Evolutionary conservation across 1,140 invertebrate species (phyloP), one percentile per base, ranked within the genome.

Genomic region (Oreohelix idahoensis): DNA sequence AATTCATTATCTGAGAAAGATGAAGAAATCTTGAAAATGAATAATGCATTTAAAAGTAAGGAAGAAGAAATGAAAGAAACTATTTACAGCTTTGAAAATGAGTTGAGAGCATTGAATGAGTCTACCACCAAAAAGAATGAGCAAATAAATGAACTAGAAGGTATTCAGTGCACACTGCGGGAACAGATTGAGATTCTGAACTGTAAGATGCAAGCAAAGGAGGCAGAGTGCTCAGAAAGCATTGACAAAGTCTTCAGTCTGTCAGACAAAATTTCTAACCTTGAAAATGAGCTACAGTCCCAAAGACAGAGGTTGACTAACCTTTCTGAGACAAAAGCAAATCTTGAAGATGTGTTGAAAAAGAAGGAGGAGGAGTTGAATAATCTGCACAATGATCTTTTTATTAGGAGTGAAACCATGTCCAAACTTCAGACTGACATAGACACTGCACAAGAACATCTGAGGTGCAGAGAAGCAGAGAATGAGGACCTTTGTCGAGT

Each of bases 111-210:
- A n/a, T 32, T 71, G 69, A 71, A 71, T 4, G 69, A 35, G 32
- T 71, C 69, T 35, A 39, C 32, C 5, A 13, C 4, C 2, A n/a
- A 76, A 42, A 39, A 76, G n/a, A 23, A 17, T 4, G n/a, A 76
- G 42, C n/a, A 76, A 23, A 76, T 42, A 35, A 76, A 76, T 35
- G 35, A 4, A n/a, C 13, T 32, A 35, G 35, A 51, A 51, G 29
- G 15, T 32, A 13, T 45, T n/a, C 32, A 53, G 45, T 26, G 45
- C 32, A 58, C 10, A 53, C 71, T 10, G 38, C 1, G 11, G 29
- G n/a, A 49, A 74, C 36, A 74, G 38, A n/a, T 74, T 39, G 36
- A 74, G 23, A 36, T n/a, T 42, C 38, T 74, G 36, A 74, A 13
- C 5, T 8, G 13, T 23, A 1, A 74, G 71, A 1, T 74, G 29